Conservation (phyloP, 2,888 invertebrate genomes). For the Hoplodrina blanda region DNA sequence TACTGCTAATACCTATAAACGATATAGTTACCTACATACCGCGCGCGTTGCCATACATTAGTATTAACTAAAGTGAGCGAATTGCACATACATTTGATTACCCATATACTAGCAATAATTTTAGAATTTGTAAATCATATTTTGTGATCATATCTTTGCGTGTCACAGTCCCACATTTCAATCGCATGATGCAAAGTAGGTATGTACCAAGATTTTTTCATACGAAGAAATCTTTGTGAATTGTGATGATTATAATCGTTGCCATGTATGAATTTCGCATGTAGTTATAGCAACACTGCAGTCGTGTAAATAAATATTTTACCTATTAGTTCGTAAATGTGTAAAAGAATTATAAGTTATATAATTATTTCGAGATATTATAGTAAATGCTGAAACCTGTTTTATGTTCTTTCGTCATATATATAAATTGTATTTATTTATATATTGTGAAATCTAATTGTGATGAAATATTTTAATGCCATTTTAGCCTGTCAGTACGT, state of each 20-base stretch:
- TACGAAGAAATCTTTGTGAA: slow-evolving; percentile 51
- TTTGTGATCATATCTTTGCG: slow-evolving; percentile 48
- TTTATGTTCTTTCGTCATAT: slow-evolving; percentile 59
- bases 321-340: slow-evolving; percentile 68
- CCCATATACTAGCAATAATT: slow-evolving; percentile 48
- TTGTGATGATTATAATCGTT: slow-evolving; percentile 69
- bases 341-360: slow-evolving; percentile 69
- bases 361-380: slow-evolving; percentile 63
- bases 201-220: slow-evolving; percentile 44
- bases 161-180: slow-evolving; percentile 43
- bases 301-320: slow-evolving; percentile 77
- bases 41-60: slow-evolving; percentile 87
- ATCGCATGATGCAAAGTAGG: slow-evolving; percentile 41
- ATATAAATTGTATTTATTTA: slow-evolving; percentile 74
- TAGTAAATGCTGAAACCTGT: slow-evolving; percentile 57
- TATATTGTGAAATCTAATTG: slow-evolving; percentile 82
- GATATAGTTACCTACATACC: slow-evolving; percentile 86
- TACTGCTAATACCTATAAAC: slow-evolving; percentile 68
- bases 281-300: slow-evolving; percentile 65
- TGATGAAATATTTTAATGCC: slow-evolving; percentile 89
- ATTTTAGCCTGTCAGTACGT: slow-evolving; percentile 87
- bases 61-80: slow-evolving; percentile 60
- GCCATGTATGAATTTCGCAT: slow-evolving; percentile 70
- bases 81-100: slow-evolving; percentile 51
- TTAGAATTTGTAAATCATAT: slow-evolving; percentile 38